Conservation (phyloP, 2,797 vertebrate species). For the Peromyscus melanophrys region DNA sequence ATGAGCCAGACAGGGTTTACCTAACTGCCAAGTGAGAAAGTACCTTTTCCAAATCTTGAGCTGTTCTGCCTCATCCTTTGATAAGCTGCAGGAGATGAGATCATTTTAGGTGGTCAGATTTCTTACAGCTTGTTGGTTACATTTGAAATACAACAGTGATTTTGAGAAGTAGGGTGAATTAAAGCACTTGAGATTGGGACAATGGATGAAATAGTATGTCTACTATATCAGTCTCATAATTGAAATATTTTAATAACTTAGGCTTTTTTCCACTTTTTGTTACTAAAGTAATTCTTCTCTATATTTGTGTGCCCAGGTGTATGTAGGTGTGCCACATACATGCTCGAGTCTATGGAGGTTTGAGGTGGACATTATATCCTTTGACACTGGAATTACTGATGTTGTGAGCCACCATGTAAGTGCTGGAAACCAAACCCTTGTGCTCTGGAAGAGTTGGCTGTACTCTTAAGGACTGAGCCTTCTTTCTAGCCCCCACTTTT, state of each 20-base stretch:
- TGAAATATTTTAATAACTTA: conserved; percentile 24
- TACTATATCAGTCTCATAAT: neutral
- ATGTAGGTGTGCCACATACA: neutral
- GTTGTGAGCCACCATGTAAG: too few species aligned
- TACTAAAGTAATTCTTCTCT: neutral
- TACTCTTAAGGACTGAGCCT: too few species aligned
- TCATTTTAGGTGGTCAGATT: neutral
- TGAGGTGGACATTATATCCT: neutral
- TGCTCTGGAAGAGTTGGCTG: too few species aligned
- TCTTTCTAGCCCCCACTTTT: neutral
- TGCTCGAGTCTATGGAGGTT: too few species aligned
- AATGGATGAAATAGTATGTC: neutral
- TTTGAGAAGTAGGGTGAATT: neutral
- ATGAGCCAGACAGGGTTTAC: neutral
- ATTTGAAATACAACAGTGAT: neutral
- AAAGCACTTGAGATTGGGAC: neutral
- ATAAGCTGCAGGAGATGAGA: neutral
- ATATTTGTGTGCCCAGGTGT: neutral
- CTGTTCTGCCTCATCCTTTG: neutral
- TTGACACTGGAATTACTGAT: too few species aligned
- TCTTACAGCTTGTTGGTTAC: neutral
- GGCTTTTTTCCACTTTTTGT: neutral
- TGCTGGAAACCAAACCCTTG: neutral
- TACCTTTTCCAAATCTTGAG: neutral
- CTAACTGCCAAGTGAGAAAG: neutral